Evolutionary conservation across 2,113 vertebrate species (phyloP).

Genomic region (Saimiri boliviensis): DNA sequence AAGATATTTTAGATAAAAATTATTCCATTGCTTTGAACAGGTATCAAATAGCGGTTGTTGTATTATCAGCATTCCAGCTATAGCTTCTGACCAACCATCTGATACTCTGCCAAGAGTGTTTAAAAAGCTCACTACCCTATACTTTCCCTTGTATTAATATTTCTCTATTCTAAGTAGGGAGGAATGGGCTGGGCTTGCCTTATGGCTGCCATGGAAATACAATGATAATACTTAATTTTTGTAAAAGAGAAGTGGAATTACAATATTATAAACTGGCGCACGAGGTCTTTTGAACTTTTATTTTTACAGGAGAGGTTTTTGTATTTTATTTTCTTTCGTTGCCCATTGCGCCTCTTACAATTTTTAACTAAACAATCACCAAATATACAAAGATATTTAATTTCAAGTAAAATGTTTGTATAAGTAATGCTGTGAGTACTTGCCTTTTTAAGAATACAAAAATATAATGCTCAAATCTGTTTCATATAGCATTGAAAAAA

Average conservation of each 20-base stretch:
- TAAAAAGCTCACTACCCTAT: background rate
- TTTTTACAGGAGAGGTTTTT: background rate
- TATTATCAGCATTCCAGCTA: background rate
- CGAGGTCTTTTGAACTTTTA: background rate
- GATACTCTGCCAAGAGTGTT: background rate
- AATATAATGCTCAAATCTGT: background rate
- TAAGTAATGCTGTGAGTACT: background rate
- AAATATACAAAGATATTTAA: background rate
- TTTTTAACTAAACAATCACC: background rate
- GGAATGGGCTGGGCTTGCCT: background rate
- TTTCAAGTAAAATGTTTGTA: background rate
- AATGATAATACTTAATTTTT: background rate
- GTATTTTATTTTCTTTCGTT: background rate
- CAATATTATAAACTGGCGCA: background rate
- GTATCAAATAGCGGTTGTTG: background rate
- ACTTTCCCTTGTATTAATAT: background rate
- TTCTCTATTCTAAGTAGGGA: background rate
- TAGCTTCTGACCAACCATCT: background rate
- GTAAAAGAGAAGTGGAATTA: background rate
- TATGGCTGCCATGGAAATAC: background rate
- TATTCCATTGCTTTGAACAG: background rate
- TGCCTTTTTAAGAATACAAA: background rate
- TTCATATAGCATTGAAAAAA: background rate
- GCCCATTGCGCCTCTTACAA: background rate
- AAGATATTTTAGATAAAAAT: background rate